These are phyloP conservation scores for Chironomus striatipennis DNA, from an alignment of 1,140 invertebrate genomes.

Conservation along the genomic window DNA sequence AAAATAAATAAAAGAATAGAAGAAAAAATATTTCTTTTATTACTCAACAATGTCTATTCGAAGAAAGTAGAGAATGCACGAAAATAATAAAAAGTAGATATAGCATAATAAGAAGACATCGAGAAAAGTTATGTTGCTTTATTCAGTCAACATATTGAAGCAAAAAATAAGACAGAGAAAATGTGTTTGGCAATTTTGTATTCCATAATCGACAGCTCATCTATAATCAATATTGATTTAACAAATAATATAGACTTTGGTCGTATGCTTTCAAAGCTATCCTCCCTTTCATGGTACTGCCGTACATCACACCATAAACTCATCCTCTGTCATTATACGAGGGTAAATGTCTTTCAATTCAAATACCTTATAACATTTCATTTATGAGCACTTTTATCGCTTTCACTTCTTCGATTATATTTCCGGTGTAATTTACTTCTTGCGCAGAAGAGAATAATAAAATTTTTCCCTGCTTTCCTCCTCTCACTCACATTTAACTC, in stretches of 20 bases:
- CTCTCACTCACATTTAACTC: neutral
- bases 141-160: conserved; percentile 13
- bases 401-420: conserved; percentile 14
- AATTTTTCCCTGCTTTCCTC: neutral
- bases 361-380: conserved; percentile 9
- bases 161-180: neutral
- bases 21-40: neutral
- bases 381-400: conserved; percentile 12
- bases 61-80: neutral
- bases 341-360: conserved; percentile 7
- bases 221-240: conserved; percentile 23
- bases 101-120: neutral
- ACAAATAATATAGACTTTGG: conserved; percentile 18
- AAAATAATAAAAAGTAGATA: neutral
- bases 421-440: conserved; percentile 12
- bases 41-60: neutral
- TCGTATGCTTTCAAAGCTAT: neutral
- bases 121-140: conserved; percentile 7
- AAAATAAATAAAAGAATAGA: neutral
- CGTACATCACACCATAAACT: neutral
- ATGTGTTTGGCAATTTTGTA: conserved; percentile 10
- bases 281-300: neutral
- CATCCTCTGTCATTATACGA: neutral
- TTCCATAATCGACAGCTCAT: conserved; percentile 23
- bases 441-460: neutral